A percentile compares a stretch with the other conserved stretches of the same genome.
These are phyloP conservation scores for Megamerina dolium DNA, from an alignment of 2,888 invertebrate genomes.

Conservation along the genomic window DNA sequence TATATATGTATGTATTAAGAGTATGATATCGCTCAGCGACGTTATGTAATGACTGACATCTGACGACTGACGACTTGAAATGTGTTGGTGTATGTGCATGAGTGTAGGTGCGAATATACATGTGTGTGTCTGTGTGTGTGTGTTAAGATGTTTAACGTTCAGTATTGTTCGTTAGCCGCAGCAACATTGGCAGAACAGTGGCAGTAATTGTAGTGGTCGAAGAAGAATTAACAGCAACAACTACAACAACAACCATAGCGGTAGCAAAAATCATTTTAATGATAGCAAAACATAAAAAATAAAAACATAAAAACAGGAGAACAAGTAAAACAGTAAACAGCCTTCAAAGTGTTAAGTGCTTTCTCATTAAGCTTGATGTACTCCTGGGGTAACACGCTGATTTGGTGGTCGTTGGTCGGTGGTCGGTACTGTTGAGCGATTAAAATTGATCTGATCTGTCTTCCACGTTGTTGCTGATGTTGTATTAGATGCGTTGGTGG, in stretches of 20 bases:
- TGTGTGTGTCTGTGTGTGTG: too few species aligned
- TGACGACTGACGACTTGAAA: slow-evolving; percentile 14
- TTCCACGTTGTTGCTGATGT: slow-evolving; percentile 1
- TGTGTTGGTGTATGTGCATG: too few species aligned
- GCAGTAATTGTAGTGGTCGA: slow-evolving; percentile 1
- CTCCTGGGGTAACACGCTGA: slow-evolving; percentile 27
- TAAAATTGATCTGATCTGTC: slow-evolving; percentile 5
- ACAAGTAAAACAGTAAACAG: slow-evolving; percentile 28
- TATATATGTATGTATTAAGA: too few species aligned
- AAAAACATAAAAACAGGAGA: slow-evolving; percentile 9
- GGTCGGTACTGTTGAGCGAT: slow-evolving; percentile 15
- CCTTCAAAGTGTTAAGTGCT: slow-evolving; percentile 43
- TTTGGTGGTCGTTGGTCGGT: too few species aligned
- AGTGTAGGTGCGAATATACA: too few species aligned
- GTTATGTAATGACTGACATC: slow-evolving; percentile 31
- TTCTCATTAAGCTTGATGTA: slow-evolving; percentile 43
- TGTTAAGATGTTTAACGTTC: slow-evolving; percentile 10
- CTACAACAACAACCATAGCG: slow-evolving; percentile 5
- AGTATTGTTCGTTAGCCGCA: slow-evolving; percentile 31
- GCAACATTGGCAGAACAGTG: too few species aligned
- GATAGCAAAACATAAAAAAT: slow-evolving; percentile 28
- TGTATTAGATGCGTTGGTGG: too few species aligned
- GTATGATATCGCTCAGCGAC: too few species aligned
- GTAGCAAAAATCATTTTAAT: slow-evolving; percentile 36
- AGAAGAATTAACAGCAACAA: background rate